Evolutionary conservation across 2,797 vertebrate species (phyloP).

Genomic region (Avahi laniger): DNA sequence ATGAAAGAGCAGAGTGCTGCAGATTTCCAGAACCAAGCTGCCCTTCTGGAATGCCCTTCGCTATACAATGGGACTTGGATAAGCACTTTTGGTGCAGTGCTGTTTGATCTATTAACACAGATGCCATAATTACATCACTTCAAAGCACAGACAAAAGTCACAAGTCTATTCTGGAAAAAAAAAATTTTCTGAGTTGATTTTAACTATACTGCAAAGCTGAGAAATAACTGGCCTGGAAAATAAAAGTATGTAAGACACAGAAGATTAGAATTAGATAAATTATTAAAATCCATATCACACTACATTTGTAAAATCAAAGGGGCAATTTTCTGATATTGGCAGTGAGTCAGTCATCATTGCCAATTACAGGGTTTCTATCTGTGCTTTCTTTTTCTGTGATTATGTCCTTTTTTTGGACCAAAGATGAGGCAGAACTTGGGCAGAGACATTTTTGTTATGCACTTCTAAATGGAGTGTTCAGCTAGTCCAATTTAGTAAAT

Average conservation of each 20-base stretch:
- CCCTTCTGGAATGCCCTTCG: not conserved
- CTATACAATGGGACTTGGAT: not conserved
- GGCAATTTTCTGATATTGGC: not conserved
- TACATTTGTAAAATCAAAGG: not conserved
- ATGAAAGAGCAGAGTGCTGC: not conserved
- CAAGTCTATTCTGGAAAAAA: not conserved
- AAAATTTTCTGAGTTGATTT: not conserved
- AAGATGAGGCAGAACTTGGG: not conserved
- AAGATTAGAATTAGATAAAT: not conserved
- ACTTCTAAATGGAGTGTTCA: not conserved
- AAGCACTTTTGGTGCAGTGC: not conserved
- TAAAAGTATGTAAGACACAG: not conserved
- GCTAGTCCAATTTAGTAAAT: not conserved
- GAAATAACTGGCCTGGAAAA: not conserved
- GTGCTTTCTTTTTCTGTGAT: not conserved
- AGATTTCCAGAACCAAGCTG: not conserved
- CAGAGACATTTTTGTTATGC: not conserved
- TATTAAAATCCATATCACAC: not conserved
- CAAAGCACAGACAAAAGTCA: not conserved
- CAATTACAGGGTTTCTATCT: not conserved
- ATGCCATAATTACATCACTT: not conserved
- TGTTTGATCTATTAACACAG: slow-evolving; percentile 25
- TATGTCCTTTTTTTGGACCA: not conserved
- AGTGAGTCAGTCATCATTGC: not conserved
- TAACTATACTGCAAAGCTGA: not conserved